phyloP scores from a whole-genome alignment of 2,113 vertebrate species.

The Opisthocomus hoazin region DNA sequence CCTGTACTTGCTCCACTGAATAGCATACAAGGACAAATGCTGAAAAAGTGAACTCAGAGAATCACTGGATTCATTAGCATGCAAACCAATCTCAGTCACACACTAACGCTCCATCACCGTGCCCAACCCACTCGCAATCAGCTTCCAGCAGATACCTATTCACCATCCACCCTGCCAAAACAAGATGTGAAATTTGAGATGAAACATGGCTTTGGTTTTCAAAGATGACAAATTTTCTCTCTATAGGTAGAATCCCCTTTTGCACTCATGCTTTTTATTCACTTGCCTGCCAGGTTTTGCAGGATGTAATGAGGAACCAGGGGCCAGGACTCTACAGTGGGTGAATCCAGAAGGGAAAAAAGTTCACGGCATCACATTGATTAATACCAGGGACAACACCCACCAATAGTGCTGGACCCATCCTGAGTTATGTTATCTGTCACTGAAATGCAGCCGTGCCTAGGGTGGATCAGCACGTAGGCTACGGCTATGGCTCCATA shows the following conservation, averaged over 20 bases:
- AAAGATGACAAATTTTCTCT: background rate
- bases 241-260: background rate
- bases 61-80: background rate
- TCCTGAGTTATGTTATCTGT: background rate
- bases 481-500: background rate
- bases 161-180: background rate
- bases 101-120: background rate
- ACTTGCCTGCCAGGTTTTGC: background rate
- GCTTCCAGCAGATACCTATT: background rate
- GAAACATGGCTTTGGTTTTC: background rate
- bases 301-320: background rate
- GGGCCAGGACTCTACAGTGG: background rate
- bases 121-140: background rate
- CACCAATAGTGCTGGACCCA: background rate
- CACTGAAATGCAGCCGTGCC: accelerated
- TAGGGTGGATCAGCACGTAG: background rate
- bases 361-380: background rate
- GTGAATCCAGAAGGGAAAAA: background rate
- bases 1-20: background rate
- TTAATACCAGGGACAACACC: background rate
- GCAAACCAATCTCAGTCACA: background rate
- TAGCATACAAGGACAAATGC: background rate
- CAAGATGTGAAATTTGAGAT: background rate
- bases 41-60: background rate
- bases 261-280: background rate